Base-by-base conservation (phyloP, 2,888 invertebrate genomes). In the Polia nebulosa region DNA sequence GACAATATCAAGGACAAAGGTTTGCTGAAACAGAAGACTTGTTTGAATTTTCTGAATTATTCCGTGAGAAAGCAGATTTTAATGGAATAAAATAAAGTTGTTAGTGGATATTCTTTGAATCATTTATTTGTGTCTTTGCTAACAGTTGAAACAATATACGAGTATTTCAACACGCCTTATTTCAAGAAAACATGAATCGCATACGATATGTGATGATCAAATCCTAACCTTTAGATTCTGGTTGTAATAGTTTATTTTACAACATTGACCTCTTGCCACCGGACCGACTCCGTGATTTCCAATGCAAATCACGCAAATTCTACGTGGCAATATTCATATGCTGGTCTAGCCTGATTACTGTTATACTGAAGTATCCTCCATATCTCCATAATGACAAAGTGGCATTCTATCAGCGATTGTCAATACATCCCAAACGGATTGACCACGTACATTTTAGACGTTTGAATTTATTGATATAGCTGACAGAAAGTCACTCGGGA, bases 1-100 rank as follows among this genome's bases (percentile, higher is more conserved):
- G 82, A 85, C 85, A 83, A 72, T 79, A 79, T 78, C 85, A 84
- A 84, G 83, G 83, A 84, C 85, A 78, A 72, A 69, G 45, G 45
- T 41, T 60, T 61, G 34, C 53, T 72, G 22, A 47, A 65, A 70
- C 63, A 39, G 55, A 75, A 44, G 59, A 65, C 49, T 68, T 29
- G 25, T 29, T 55, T 57, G 22, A 59, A 41, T 27, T 45, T 60
- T 58, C 44, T 59, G 34, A 47, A 17, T 47, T 53, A 52, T 36
- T 52, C 17, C 17, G n/a, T 49, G 41, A n/a, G 34, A 29, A 47
- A 32, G 25, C 17, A 13, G 44, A 32, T 22, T 34, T 32, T 8
- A 41, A 20, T 29, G 17, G 3, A 25, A 29, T 17, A 7, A 27
- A 49, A 25, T 25, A 3, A 0, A 49, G 6, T 39, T 39, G n/a